A percentile compares a stretch with the other conserved stretches of the same genome.
Evolutionary conservation across 2,888 invertebrate genomes (phyloP).

Genomic region (Tachina grossa): DNA sequence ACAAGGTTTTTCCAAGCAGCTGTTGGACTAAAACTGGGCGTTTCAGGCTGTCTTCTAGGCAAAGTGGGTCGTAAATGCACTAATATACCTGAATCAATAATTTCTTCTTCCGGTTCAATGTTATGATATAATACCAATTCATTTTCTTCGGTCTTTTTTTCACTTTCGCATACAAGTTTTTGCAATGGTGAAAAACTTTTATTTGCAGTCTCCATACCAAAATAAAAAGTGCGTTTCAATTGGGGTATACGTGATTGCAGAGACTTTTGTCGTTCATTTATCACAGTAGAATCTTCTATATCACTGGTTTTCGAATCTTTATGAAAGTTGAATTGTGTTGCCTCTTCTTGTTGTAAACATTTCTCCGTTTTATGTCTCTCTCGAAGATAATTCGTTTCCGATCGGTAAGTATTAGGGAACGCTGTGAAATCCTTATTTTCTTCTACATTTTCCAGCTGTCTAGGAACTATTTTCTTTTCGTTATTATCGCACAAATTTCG

Average conservation of each 20-base stretch:
- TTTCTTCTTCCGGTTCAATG: constrained; percentile 74
- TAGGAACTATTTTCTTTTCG: neutral
- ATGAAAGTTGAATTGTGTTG: neutral
- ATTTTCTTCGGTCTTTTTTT: neutral
- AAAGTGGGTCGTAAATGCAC: constrained; percentile 90
- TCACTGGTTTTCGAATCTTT: neutral
- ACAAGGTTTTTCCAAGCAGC: constrained; percentile 90
- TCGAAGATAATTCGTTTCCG: neutral
- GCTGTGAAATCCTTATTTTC: neutral
- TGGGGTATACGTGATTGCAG: constrained; percentile 73
- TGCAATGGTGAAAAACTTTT: neutral
- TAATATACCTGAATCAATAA: constrained; percentile 86
- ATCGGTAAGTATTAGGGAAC: neutral
- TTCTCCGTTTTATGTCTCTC: neutral
- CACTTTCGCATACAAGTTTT: neutral
- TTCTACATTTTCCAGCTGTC: neutral
- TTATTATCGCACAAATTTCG: neutral
- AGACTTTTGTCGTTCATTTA: constrained; percentile 12
- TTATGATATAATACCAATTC: neutral
- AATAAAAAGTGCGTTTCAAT: constrained; percentile 87
- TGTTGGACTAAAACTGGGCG: constrained; percentile 91
- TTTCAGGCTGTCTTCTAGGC: constrained; percentile 90
- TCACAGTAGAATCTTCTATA: neutral
- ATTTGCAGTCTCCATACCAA: constrained; percentile 86
- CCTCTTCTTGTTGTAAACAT: neutral